These are phyloP conservation scores for Cerastis leucographa DNA, from an alignment of 2,888 invertebrate genomes.

Conservation along the genomic window DNA sequence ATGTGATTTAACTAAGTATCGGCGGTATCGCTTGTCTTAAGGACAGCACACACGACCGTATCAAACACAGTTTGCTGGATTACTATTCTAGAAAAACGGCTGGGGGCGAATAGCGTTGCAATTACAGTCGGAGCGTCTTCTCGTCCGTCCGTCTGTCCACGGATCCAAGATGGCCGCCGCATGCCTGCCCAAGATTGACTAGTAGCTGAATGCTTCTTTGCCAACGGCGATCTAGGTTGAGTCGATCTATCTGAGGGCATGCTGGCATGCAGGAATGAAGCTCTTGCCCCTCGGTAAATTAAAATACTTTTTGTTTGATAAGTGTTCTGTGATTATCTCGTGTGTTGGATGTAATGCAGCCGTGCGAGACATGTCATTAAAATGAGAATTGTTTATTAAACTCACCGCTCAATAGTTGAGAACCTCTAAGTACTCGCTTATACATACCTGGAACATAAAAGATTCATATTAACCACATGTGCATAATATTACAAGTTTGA, in stretches of 20 bases:
- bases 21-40: slow-evolving; percentile 24
- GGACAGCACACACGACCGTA: slow-evolving; percentile 58
- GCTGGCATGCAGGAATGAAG: slow-evolving; percentile 83
- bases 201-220: slow-evolving; percentile 86
- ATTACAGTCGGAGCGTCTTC: slow-evolving; percentile 86
- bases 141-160: slow-evolving; percentile 82
- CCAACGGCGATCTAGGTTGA: slow-evolving; percentile 86
- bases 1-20: slow-evolving; percentile 41
- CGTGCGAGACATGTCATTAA: slow-evolving; percentile 73
- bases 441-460: slow-evolving; percentile 67
- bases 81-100: slow-evolving; percentile 86
- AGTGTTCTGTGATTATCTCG: slow-evolving; percentile 81
- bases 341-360: slow-evolving; percentile 76
- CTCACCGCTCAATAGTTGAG: slow-evolving; percentile 69
- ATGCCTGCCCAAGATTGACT: slow-evolving; percentile 89
- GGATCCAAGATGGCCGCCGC: slow-evolving; percentile 86
- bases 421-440: slow-evolving; percentile 31
- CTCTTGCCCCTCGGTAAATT: slow-evolving; percentile 83
- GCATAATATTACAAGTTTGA: slow-evolving; percentile 8
- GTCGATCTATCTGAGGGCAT: slow-evolving; percentile 82
- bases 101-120: slow-evolving; percentile 85
- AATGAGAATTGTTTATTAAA: slow-evolving; percentile 71
- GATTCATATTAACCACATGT: slow-evolving; percentile 29
- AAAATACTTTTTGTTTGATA: slow-evolving; percentile 87
- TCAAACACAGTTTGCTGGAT: slow-evolving; percentile 71